A percentile compares a stretch with the other conserved stretches of the same genome.
Conservation (phyloP, 2,797 vertebrate genomes). For the Erithacus rubecula region DNA sequence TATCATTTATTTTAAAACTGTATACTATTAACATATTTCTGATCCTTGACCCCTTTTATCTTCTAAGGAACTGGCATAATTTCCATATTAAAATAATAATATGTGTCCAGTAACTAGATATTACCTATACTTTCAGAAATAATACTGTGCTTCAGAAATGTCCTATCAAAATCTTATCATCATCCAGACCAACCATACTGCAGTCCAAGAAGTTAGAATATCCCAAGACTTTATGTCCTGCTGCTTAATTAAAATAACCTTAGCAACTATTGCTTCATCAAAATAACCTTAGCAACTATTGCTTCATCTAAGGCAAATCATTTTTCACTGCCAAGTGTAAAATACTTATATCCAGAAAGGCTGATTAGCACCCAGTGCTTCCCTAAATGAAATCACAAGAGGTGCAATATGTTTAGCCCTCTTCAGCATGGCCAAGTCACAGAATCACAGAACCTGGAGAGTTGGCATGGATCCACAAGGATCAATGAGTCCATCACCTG, state of each 20-base stretch:
- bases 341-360: not conserved
- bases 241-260: not conserved
- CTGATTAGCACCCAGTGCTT: not conserved
- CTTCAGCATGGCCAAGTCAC: not conserved
- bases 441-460: not conserved
- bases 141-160: not conserved
- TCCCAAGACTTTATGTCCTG: not conserved
- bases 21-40: not conserved
- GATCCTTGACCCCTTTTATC: not conserved
- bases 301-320: not conserved
- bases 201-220: not conserved
- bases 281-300: not conserved
- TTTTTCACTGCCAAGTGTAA: not conserved
- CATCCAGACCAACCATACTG: not conserved
- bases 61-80: not conserved
- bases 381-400: not conserved
- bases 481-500: not conserved
- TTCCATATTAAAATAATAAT: not conserved
- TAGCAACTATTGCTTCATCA: not conserved
- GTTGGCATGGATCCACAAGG: not conserved
- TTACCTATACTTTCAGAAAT: not conserved
- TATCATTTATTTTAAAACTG: not conserved
- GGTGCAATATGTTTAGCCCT: accelerated
- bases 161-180: not conserved
- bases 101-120: not conserved